phyloP scores from a whole-genome alignment of 2,888 invertebrate species.

The Caradrina kadenii region DNA sequence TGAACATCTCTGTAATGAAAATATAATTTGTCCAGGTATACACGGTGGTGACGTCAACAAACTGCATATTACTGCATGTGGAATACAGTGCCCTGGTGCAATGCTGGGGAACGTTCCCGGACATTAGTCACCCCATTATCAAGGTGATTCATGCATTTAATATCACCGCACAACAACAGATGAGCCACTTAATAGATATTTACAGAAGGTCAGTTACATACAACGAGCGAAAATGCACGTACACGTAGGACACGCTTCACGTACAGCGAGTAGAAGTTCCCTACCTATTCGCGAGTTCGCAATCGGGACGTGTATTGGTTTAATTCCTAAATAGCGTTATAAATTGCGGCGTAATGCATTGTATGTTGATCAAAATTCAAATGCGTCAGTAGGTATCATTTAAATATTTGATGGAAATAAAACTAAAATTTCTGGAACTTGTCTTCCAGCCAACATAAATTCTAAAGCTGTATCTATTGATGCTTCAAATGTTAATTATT shows the following conservation, averaged over 20 bases:
- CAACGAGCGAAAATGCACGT: not conserved
- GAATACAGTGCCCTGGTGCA: conserved; percentile 86
- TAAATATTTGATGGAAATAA: too few relatives aligned
- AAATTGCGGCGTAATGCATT: too few relatives aligned
- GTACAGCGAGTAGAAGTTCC: not conserved
- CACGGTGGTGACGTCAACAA: conserved; percentile 87
- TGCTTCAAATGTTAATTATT: too few relatives aligned
- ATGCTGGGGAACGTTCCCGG: conserved; percentile 87
- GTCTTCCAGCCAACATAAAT: too few relatives aligned
- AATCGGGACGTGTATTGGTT: not conserved
- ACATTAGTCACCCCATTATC: conserved; percentile 83
- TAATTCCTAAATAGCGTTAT: too few relatives aligned
- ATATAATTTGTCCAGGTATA: conserved; percentile 78
- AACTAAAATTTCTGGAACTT: too few relatives aligned
- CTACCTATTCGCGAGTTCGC: not conserved
- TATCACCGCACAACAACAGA: conserved; percentile 62
- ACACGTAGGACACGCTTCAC: not conserved
- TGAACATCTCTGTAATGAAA: conserved; percentile 22
- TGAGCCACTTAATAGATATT: conserved; percentile 5
- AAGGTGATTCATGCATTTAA: conserved; percentile 80
- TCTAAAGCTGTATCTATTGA: too few relatives aligned
- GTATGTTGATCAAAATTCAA: too few relatives aligned
- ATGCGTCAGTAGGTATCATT: too few relatives aligned
- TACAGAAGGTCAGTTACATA: conserved; percentile 5
- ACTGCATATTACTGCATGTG: conserved; percentile 87